A percentile compares a stretch with the other conserved stretches of the same genome.
These are phyloP conservation scores for Micrasema longulum DNA, from an alignment of 1,140 invertebrate species.

Conservation along the genomic window DNA sequence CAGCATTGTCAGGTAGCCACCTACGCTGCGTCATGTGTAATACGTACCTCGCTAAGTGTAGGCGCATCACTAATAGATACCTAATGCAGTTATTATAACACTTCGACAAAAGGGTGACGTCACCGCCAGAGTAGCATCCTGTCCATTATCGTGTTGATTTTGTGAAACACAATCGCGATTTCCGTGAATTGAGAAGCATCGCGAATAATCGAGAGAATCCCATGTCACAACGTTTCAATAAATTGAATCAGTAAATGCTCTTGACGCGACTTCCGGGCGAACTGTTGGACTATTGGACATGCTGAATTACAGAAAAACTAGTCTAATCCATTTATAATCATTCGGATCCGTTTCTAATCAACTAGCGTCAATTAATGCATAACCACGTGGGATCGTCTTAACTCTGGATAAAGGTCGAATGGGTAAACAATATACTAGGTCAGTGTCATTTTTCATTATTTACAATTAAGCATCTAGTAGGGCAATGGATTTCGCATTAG, in stretches of 20 bases:
- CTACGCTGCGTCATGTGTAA: not conserved
- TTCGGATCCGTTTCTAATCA: not conserved
- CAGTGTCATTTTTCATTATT: too few species aligned
- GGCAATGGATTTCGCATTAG: too few species aligned
- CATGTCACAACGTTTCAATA: not conserved
- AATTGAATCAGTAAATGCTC: conserved; percentile 23
- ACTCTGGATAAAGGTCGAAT: not conserved
- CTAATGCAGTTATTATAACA: conserved; percentile 29
- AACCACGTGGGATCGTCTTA: not conserved
- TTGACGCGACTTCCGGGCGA: conserved; percentile 1
- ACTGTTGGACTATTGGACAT: not conserved
- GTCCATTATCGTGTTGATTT: conserved; percentile 28
- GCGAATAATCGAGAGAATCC: conserved; percentile 8
- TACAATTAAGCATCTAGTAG: too few species aligned
- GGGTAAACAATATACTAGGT: too few species aligned
- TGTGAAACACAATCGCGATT: conserved; percentile 1
- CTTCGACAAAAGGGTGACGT: conserved; percentile 28
- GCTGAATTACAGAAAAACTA: conserved; percentile 10
- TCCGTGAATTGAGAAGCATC: conserved; percentile 8
- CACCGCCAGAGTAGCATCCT: conserved; percentile 17
- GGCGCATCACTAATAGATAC: too few species aligned
- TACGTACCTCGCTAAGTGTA: too few species aligned
- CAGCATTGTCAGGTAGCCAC: not conserved
- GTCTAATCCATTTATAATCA: not conserved
- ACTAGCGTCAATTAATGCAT: not conserved